Base-by-base conservation (phyloP, 1,140 invertebrate species). In the Megalopta genalis region DNA sequence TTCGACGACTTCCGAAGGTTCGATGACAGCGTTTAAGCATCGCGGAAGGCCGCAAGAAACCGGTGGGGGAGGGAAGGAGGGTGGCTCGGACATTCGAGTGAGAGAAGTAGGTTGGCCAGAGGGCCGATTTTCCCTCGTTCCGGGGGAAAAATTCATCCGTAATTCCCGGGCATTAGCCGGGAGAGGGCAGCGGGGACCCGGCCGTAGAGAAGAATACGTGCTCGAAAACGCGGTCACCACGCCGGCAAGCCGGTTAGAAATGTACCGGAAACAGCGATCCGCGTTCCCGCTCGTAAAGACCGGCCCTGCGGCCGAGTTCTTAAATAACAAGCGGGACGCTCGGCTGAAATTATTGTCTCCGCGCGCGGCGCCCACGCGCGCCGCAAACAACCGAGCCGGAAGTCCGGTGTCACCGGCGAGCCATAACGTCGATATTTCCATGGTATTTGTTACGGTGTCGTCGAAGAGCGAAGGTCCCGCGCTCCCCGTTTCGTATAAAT, bases 301-400 rank as follows among this genome's bases (percentile, higher is more conserved):
- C 60, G 5, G 4, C 60, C 23, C 59, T 6, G 9, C 25, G 60
- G 60, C 1, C 21, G n/a, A 25, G 64, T 66, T 66, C 39, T 16
- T 66, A 66, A 66, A 66, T 46, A 68, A 68, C 49, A 18, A 49
- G 66, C 14, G 6, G 27, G 23, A 9, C 0, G 8, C n/a, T 16
- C 25, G 66, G 8, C 25, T 32, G 18, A 65, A 68, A 54, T 21
- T 27, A 68, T n/a, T 54, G 66, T 12, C n/a, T 21, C n/a, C 4
- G 21, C 46, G 18, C n/a, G 21, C 63, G 21, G 10, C 12, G n/a
- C 21, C 12, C n/a, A 66, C 64, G 23, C n/a, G 39, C 18, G 5
- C 37, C n/a, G n/a, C 64, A 46, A 65, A 65, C 42, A 65, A 25
- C n/a, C 37, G 12, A 25, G 42, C 21, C 46, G 64, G 64, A 65